phyloP scores from a whole-genome alignment of 2,888 invertebrate species.

The Nomada flava region DNA sequence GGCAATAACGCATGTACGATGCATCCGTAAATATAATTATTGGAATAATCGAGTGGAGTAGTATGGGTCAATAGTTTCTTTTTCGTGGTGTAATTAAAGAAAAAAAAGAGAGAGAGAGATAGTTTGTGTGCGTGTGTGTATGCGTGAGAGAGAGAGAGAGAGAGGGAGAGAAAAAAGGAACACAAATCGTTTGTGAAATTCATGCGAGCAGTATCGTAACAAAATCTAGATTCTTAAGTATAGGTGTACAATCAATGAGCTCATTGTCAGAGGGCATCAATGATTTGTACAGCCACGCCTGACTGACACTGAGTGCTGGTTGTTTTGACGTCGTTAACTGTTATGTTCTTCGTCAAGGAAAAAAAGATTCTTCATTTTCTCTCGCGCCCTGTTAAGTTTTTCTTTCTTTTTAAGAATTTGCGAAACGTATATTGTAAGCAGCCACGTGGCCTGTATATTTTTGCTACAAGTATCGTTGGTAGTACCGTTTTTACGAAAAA shows the following conservation, averaged over 20 bases:
- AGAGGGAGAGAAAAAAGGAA: not conserved
- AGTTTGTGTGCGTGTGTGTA: no score
- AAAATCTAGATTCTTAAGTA: constrained; percentile 67
- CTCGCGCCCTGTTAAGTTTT: constrained; percentile 62
- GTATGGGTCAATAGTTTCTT: constrained; percentile 63
- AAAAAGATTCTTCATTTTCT: constrained; percentile 44
- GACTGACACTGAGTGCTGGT: constrained; percentile 64
- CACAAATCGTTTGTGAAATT: constrained; percentile 62
- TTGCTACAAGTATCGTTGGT: constrained; percentile 71
- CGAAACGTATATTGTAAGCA: constrained; percentile 54
- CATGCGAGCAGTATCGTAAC: constrained; percentile 66
- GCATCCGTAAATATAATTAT: constrained; percentile 64
- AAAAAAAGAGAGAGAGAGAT: not conserved
- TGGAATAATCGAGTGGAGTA: constrained; percentile 62
- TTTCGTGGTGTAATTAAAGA: constrained; percentile 62
- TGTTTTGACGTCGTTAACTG: constrained; percentile 68
- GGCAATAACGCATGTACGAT: constrained; percentile 64
- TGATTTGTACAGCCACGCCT: constrained; percentile 70
- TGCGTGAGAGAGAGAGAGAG: not conserved
- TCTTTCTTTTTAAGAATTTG: constrained; percentile 48
- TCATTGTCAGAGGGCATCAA: constrained; percentile 65
- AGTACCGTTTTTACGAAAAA: constrained; percentile 43
- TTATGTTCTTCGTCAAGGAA: constrained; percentile 68
- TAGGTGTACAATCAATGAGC: constrained; percentile 63
- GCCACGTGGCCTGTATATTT: constrained; percentile 69